Percentiles rank a stretch among this genome's conserved stretches.
Evolutionary conservation across 2,888 invertebrate species (phyloP).

Genomic region (Cabera pusaria): DNA sequence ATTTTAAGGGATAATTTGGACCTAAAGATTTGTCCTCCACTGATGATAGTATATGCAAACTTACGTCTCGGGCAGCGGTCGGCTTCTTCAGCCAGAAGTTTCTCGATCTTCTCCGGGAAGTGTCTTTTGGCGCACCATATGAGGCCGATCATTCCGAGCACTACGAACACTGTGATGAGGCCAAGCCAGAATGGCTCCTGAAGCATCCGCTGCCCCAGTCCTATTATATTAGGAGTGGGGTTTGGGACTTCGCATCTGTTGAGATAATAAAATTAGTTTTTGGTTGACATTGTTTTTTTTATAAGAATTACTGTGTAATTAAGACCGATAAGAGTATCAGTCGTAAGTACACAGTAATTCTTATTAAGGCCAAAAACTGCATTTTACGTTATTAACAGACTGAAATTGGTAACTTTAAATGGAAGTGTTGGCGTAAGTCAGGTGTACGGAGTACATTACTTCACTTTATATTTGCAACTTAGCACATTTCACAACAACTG

Average conservation of each 20-base stretch:
- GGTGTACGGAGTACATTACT: no score
- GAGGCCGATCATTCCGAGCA: conserved; percentile 90
- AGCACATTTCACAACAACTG: no score
- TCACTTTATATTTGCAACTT: no score
- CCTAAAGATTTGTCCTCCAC: conserved; percentile 67
- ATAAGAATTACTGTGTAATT: no score
- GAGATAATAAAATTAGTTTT: no score
- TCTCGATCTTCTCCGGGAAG: conserved; percentile 93
- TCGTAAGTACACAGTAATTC: no score
- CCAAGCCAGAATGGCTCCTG: conserved; percentile 96
- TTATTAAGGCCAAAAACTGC: no score
- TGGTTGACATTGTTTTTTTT: no score
- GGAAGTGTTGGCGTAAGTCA: no score
- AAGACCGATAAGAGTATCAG: no score
- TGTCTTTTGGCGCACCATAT: conserved; percentile 93
- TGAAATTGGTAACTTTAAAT: no score
- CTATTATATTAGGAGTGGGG: conserved; percentile 69
- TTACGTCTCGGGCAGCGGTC: conserved; percentile 88
- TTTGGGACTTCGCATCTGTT: conserved; percentile 88
- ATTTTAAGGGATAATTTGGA: conserved; percentile 28
- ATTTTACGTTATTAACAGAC: no score
- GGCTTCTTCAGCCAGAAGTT: conserved; percentile 90
- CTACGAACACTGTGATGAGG: conserved; percentile 91
- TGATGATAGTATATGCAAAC: conserved; percentile 45
- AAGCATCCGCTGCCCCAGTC: conserved; percentile 90